Conservation (phyloP, 2,888 invertebrate genomes). For the Exephanes ischioxanthus region DNA sequence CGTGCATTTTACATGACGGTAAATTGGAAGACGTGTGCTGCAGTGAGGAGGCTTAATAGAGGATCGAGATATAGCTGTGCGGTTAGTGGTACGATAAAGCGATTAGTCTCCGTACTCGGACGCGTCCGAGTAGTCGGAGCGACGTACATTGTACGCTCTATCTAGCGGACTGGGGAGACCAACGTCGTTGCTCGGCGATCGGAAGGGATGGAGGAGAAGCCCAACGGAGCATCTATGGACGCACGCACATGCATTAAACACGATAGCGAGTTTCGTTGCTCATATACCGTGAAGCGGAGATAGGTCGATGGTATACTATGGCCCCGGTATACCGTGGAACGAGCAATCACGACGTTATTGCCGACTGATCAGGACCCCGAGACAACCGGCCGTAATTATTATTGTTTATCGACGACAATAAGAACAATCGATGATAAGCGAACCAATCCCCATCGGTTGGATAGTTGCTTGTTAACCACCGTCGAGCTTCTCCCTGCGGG, state of each 20-base stretch:
- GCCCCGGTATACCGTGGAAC: slow-evolving; percentile 28
- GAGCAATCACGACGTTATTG: slow-evolving; percentile 59
- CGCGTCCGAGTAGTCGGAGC: slow-evolving; percentile 57
- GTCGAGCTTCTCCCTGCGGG: not conserved
- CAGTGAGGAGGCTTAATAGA: slow-evolving; percentile 39
- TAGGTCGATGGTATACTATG: slow-evolving; percentile 15
- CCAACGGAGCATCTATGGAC: slow-evolving; percentile 39
- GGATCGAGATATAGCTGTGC: slow-evolving; percentile 61
- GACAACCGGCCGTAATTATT: slow-evolving; percentile 56
- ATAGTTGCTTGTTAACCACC: slow-evolving; percentile 2
- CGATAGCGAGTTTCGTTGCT: slow-evolving; percentile 59
- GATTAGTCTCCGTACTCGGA: slow-evolving; percentile 65
- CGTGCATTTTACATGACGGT: slow-evolving; percentile 3
- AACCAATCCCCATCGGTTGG: slow-evolving; percentile 22
- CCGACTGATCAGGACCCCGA: slow-evolving; percentile 41
- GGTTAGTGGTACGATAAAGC: slow-evolving; percentile 67
- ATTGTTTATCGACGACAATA: slow-evolving; percentile 51
- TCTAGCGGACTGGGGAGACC: slow-evolving; percentile 44
- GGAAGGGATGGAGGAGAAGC: slow-evolving; percentile 30
- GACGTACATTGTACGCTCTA: slow-evolving; percentile 54
- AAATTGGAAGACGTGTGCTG: slow-evolving; percentile 18
- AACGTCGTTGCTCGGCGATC: slow-evolving; percentile 48
- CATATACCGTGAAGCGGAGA: slow-evolving; percentile 41
- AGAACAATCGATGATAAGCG: slow-evolving; percentile 48
- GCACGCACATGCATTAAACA: slow-evolving; percentile 21